These are phyloP conservation scores for Anodontia alba DNA, from an alignment of 2,888 invertebrate genomes.

Conservation along the genomic window DNA sequence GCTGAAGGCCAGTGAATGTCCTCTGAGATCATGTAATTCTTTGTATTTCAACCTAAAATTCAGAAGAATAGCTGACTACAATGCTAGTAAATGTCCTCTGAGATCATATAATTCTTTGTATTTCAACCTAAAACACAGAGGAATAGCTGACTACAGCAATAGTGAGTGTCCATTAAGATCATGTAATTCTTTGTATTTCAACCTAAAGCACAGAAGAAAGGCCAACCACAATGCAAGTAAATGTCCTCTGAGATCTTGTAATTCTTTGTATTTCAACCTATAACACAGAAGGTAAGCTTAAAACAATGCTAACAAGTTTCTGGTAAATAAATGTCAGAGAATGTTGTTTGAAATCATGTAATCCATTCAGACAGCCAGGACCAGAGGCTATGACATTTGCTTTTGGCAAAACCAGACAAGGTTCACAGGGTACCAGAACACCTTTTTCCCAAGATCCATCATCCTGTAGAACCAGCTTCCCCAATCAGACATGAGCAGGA, in stretches of 20 bases:
- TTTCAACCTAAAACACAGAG: conserved; percentile 63
- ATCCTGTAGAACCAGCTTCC: too few species aligned
- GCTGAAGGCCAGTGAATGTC: conserved; percentile 74
- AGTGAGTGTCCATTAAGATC: conserved; percentile 75
- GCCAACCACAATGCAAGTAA: conserved; percentile 70
- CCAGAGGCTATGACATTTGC: too few species aligned
- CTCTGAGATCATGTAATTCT: conserved; percentile 72
- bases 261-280: conserved; percentile 72
- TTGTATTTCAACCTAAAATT: conserved; percentile 71
- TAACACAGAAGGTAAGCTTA: conserved; percentile 35
- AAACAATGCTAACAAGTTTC: not conserved
- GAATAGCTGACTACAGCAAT: conserved; percentile 65
- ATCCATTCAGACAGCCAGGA: too few species aligned
- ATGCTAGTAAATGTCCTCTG: conserved; percentile 75
- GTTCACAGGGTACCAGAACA: too few species aligned
- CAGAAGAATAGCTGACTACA: conserved; percentile 33
- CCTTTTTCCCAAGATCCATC: too few species aligned
- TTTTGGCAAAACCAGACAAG: too few species aligned
- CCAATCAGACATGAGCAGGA: too few species aligned
- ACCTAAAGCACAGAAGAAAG: conserved; percentile 61
- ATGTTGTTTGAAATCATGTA: too few species aligned
- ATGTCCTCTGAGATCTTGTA: conserved; percentile 75
- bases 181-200: conserved; percentile 70
- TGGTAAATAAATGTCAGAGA: too few species aligned
- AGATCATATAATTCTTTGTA: conserved; percentile 73